phyloP scores from a whole-genome alignment of 37 sponge, comb jelly and placozoan genomes.

The Mnemiopsis leidyi region DNA sequence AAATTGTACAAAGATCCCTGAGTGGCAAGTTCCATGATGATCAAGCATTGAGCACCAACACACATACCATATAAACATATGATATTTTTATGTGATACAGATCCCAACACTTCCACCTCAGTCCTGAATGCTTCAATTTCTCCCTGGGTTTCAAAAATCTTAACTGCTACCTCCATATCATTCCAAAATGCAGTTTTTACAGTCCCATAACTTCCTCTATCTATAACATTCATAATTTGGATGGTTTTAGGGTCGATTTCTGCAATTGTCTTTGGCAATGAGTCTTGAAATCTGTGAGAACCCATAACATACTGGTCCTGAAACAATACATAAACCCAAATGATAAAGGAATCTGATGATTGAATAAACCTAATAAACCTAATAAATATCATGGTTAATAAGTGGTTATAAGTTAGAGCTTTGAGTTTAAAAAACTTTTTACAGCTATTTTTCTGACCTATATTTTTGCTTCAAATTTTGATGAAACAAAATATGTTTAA shows the following conservation, averaged over 20 bases:
- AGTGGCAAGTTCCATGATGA: constrained; percentile 52
- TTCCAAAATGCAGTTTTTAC: background rate
- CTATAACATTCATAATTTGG: background rate
- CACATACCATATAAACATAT: constrained; percentile 36
- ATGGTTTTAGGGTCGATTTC: constrained; percentile 31
- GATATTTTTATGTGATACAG: constrained; percentile 22
- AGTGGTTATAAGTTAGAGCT: too few relatives aligned
- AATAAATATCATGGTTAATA: too few relatives aligned
- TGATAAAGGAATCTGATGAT: too few relatives aligned
- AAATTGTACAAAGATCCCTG: constrained; percentile 42
- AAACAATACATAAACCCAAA: too few relatives aligned
- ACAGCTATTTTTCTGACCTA: too few relatives aligned
- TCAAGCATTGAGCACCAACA: constrained; percentile 24
- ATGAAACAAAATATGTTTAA: too few relatives aligned
- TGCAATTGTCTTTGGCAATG: background rate
- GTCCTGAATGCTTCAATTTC: constrained; percentile 50
- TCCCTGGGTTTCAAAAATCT: constrained; percentile 32
- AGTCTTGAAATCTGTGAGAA: background rate
- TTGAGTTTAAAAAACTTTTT: too few relatives aligned
- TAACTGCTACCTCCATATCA: constrained; percentile 31
- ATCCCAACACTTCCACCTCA: constrained; percentile 39
- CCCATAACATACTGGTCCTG: constrained; percentile 47
- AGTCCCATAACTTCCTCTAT: constrained; percentile 51
- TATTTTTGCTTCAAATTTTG: too few relatives aligned
- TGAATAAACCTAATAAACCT: too few relatives aligned